Evolutionary conservation across 2,113 vertebrate genomes (phyloP).

Genomic region (Cepphus grylle): DNA sequence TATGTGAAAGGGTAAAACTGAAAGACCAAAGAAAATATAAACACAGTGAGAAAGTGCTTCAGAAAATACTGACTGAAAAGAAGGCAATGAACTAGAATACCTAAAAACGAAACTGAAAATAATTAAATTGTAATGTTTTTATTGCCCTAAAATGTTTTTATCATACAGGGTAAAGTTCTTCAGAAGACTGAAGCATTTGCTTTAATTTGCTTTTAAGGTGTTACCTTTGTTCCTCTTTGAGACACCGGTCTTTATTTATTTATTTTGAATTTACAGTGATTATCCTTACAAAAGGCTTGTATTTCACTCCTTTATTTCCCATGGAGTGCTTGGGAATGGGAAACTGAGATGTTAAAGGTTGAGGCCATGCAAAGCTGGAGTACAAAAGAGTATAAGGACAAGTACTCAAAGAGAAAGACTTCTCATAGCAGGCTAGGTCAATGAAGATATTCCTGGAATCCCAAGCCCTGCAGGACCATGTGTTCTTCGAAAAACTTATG

Average conservation of each 20-base stretch:
- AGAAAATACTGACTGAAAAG: neutral
- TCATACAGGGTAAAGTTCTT: neutral
- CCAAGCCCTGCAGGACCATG: neutral
- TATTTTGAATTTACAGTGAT: neutral
- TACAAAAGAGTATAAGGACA: neutral
- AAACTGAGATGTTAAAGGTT: neutral
- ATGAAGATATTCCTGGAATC: neutral
- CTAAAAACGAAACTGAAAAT: too few relatives aligned
- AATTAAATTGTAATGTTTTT: fast-evolving
- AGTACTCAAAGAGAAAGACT: neutral
- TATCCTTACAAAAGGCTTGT: neutral
- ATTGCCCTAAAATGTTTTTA: neutral
- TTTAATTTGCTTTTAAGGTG: neutral
- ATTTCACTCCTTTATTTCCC: neutral
- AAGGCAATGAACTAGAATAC: neutral
- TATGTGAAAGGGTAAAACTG: neutral
- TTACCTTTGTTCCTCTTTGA: neutral
- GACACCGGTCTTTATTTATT: neutral
- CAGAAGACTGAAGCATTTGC: neutral
- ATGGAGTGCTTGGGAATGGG: neutral
- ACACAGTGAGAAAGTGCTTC: neutral
- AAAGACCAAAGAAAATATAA: neutral
- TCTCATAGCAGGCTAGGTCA: neutral
- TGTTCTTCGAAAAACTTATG: neutral
- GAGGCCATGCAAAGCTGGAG: neutral